phyloP scores from a whole-genome alignment of 2,888 invertebrate genomes.

The Polia nebulosa region DNA sequence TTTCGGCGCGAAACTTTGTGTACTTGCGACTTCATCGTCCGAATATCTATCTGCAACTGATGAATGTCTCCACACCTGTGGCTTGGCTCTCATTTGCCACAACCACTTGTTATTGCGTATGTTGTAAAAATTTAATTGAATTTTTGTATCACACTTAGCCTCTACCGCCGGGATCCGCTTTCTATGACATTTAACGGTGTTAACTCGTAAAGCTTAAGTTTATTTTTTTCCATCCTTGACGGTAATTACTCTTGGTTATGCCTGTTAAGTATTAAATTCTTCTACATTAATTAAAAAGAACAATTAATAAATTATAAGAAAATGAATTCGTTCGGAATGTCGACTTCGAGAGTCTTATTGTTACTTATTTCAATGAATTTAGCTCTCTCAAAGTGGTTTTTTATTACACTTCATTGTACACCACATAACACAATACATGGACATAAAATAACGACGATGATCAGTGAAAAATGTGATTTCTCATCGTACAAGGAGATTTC shows the following conservation, averaged over 20 bases:
- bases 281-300: constrained; percentile 20
- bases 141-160: constrained; percentile 34
- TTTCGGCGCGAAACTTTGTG: constrained; percentile 55
- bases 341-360: background rate
- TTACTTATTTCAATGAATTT: background rate
- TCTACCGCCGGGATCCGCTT: constrained; percentile 38
- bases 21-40: constrained; percentile 65
- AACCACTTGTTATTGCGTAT: constrained; percentile 42
- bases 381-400: background rate
- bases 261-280: constrained; percentile 8
- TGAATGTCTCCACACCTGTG: constrained; percentile 65
- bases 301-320: background rate
- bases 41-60: constrained; percentile 69
- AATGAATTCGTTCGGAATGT: background rate
- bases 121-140: constrained; percentile 41
- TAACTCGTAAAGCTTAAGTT: constrained; percentile 34
- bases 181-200: constrained; percentile 54
- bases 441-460: background rate
- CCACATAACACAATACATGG: background rate
- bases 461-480: background rate
- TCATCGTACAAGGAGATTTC: background rate
- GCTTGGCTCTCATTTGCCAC: constrained; percentile 61
- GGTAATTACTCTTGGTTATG: constrained; percentile 9
- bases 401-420: background rate
- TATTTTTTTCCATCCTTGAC: constrained; percentile 30